phyloP scores from a whole-genome alignment of 2,888 invertebrate genomes.

The Eupithecia centaureata region DNA sequence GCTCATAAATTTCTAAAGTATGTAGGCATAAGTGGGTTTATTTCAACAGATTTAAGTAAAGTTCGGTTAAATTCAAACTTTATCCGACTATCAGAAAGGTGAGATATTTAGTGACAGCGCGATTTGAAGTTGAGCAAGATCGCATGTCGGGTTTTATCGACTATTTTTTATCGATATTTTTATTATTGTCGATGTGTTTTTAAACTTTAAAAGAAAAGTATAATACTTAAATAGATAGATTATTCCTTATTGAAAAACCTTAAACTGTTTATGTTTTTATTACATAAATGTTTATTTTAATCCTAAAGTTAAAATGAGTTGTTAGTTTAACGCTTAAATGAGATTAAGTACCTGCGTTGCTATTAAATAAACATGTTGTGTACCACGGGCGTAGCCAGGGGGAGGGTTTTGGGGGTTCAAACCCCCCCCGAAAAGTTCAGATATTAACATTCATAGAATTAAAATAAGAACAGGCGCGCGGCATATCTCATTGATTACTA shows the following conservation, averaged over 20 bases:
- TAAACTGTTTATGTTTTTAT: no score
- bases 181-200: neutral
- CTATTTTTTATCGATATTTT: neutral
- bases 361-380: neutral
- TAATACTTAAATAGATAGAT: neutral
- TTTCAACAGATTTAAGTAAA: slow-evolving; percentile 71
- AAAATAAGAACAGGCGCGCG: no score
- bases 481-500: no score
- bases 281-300: no score
- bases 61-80: slow-evolving; percentile 57
- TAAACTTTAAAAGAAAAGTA: neutral
- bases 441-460: no score
- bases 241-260: no score
- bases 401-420: no score
- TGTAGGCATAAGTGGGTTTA: slow-evolving; percentile 54
- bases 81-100: slow-evolving; percentile 45
- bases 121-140: slow-evolving; percentile 30
- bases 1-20: neutral
- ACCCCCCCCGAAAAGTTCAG: no score
- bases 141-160: slow-evolving; percentile 10
- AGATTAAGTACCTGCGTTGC: neutral
- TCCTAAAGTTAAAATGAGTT: no score
- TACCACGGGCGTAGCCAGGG: no score
- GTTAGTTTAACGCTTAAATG: no score
- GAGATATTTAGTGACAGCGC: slow-evolving; percentile 21